Conservation (phyloP, 2,113 vertebrate genomes). For the Chaetorhynchus papuensis region DNA sequence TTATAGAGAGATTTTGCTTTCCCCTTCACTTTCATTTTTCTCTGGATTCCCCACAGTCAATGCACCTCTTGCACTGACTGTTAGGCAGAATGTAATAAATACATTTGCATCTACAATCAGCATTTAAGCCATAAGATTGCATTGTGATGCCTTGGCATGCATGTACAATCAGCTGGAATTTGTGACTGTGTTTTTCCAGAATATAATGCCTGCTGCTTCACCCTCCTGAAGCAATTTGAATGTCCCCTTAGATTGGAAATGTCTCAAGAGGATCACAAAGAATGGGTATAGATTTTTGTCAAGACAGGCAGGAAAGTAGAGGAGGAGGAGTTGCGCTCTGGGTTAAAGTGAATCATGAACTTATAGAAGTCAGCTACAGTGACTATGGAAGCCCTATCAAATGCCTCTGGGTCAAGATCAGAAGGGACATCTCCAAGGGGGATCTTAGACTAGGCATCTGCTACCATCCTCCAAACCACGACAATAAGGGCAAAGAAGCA, state of each 20-base stretch:
- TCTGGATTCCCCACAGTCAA: background rate
- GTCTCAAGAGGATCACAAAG: background rate
- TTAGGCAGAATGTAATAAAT: background rate
- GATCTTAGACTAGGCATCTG: background rate
- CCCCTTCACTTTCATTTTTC: background rate
- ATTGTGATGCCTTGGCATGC: background rate
- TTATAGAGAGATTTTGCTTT: background rate
- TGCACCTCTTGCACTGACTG: background rate
- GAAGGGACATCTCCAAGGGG: background rate
- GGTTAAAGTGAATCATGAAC: background rate
- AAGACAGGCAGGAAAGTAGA: background rate
- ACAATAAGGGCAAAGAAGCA: background rate
- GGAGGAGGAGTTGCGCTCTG: fast-evolving
- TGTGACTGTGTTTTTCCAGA: background rate
- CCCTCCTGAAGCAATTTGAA: background rate
- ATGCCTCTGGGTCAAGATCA: background rate
- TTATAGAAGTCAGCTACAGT: background rate
- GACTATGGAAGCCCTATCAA: background rate
- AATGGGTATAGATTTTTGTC: background rate
- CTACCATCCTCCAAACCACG: background rate
- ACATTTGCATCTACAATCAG: background rate
- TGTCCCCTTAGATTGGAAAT: background rate
- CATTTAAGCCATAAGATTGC: background rate
- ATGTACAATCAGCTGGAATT: background rate
- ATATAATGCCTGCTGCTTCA: background rate